Percentiles rank a stretch among this genome's conserved stretches.
Conservation (phyloP, 2,113 vertebrate species). For the Hippocampus mohnikei region DNA sequence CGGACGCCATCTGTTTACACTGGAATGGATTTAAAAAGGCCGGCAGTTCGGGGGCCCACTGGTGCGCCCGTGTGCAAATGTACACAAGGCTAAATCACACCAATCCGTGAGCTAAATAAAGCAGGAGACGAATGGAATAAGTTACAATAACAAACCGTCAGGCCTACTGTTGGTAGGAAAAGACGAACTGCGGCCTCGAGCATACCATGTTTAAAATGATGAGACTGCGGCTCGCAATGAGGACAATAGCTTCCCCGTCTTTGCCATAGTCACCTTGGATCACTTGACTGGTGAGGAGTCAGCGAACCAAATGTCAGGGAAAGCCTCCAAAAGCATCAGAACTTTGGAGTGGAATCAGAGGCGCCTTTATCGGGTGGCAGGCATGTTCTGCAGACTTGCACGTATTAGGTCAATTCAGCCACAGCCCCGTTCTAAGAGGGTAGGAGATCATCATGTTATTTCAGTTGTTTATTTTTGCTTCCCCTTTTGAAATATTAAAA, state of each 20-base stretch:
- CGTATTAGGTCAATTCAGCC: too few species aligned
- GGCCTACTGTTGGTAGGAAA: constrained; percentile 69
- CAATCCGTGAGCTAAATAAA: constrained; percentile 37
- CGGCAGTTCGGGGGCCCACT: constrained; percentile 67
- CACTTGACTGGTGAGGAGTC: not conserved
- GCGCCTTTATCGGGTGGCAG: too few species aligned
- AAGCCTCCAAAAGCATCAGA: too few species aligned
- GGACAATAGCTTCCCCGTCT: constrained; percentile 5
- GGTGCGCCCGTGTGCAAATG: constrained; percentile 76
- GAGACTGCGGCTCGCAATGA: not conserved
- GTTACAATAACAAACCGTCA: constrained; percentile 97
- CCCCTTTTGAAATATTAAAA: not conserved
- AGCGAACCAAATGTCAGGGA: not conserved
- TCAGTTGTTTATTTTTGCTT: not conserved
- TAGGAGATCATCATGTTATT: not conserved
- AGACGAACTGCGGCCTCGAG: not conserved
- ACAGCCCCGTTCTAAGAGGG: too few species aligned
- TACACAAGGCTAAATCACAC: constrained; percentile 84
- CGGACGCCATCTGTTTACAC: constrained; percentile 58
- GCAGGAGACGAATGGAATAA: constrained; percentile 90
- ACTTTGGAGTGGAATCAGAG: too few species aligned
- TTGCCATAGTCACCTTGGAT: not conserved
- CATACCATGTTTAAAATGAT: not conserved
- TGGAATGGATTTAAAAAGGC: constrained; percentile 75
- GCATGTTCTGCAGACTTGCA: too few species aligned